These are phyloP conservation scores for Epinephelus awoara DNA, from an alignment of 2,797 vertebrate genomes.

Conservation along the genomic window DNA sequence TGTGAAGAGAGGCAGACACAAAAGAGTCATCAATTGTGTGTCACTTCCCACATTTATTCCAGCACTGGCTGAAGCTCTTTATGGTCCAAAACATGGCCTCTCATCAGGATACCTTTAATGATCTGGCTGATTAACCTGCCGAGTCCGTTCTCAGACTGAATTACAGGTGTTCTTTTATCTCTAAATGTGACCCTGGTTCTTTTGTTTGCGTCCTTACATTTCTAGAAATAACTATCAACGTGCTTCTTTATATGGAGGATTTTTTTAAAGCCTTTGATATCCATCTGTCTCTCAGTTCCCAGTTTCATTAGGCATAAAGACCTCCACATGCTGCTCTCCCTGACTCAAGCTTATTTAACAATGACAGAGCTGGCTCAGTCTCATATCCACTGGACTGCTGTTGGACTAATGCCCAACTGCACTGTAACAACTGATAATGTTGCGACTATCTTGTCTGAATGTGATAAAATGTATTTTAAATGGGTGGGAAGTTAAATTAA, in stretches of 20 bases:
- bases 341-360: constrained; percentile 4
- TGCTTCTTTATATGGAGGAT: not conserved
- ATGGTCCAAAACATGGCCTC: not conserved
- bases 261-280: constrained; percentile 20
- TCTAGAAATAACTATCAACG: constrained; percentile 6
- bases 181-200: not conserved
- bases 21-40: constrained; percentile 9
- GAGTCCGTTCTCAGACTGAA: not conserved
- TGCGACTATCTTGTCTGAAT: constrained; percentile 2
- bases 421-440: not conserved
- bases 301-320: constrained; percentile 13
- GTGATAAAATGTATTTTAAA: constrained; percentile 6
- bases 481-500: constrained; percentile 7
- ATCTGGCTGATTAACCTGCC: constrained; percentile 2
- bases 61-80: not conserved
- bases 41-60: not conserved
- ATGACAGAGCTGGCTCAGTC: constrained; percentile 10
- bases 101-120: constrained; percentile 3
- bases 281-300: not conserved
- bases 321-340: not conserved
- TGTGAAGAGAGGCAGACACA: constrained; percentile 6
- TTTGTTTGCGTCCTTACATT: constrained; percentile 3
- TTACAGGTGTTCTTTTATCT: constrained; percentile 6
- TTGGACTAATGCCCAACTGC: not conserved
- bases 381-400: not conserved